Base-by-base conservation (phyloP, 2,113 vertebrate genomes). In the Theristicus caerulescens region DNA sequence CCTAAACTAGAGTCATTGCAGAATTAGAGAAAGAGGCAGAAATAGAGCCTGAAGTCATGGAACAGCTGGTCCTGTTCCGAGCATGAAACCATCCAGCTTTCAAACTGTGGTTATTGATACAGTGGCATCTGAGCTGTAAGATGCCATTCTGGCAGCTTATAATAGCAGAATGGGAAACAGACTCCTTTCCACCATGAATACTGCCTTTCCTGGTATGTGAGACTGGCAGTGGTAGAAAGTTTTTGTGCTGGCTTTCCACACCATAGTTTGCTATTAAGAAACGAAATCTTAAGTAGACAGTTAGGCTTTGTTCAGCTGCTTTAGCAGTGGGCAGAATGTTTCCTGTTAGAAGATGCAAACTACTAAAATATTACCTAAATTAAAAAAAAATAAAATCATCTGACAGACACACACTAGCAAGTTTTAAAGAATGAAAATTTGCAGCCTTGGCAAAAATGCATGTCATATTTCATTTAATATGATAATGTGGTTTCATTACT, bases 401-500 rank as follows among this genome's bases (percentile, higher is more conserved):
- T 61, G 13, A 67, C 21, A 78, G 38, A 73, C 10, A 21, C 40
- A 8, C 14, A 21, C 16, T 44, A 34, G 34, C 5, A 66, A 81
- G 32, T 82, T 93, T 85, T 87, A 86, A 72, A 96, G 85, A 91
- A 73, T 24, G 6, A 38, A 76, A 83, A 77, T 55, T 62, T 77
- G 36, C 55, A 77, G 32, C 25, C 17, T 64, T 62, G 72, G 83
- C 86, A 82, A 94, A 98, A 98, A 95, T 26, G 4, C 16, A 67
- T 26, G 29, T 64, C 69, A 86, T 89, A 96, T 95, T 96, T 83
- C 31, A 76, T 97, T 97, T 82, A 96, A 69, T 95, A 86, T 78
- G 80, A 77, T 94, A 95, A 97, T 95, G 92, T 40, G 55, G 42
- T 88, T 94, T 96, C 74, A 96, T 97, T 96, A 94, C 54, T 92